Evolutionary conservation across 2,113 vertebrate species (phyloP).

Genomic region (Coptodon bakossiorum): DNA sequence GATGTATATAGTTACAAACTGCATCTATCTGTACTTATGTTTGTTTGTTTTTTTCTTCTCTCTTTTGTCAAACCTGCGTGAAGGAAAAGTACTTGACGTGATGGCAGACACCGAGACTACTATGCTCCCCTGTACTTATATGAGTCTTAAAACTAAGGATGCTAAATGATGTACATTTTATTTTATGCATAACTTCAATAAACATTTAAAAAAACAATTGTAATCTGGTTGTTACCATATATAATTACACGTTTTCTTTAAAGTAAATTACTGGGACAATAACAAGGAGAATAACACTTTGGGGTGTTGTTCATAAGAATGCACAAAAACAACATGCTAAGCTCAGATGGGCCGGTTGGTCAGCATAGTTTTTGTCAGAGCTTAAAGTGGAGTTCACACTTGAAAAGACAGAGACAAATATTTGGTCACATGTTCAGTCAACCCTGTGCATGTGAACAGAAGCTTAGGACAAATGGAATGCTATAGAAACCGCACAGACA

Average conservation of each 20-base stretch:
- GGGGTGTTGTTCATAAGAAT: not conserved
- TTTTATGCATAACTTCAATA: not conserved
- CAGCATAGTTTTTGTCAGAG: not conserved
- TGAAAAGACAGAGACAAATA: not conserved
- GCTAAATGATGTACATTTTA: not conserved
- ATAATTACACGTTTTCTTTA: not conserved
- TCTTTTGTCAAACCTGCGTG: not conserved
- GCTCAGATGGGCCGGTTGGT: not conserved
- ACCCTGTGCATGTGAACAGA: not conserved
- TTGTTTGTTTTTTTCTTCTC: not conserved
- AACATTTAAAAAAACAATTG: accelerated
- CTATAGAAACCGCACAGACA: not conserved
- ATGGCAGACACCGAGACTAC: accelerated
- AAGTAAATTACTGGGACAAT: not conserved
- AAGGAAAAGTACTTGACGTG: not conserved
- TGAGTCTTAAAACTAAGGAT: not conserved
- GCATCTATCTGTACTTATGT: not conserved
- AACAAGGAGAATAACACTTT: not conserved
- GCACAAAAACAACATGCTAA: not conserved
- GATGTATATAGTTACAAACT: not conserved
- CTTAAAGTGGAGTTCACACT: not conserved
- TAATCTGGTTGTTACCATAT: not conserved
- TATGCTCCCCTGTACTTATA: not conserved
- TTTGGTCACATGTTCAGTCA: not conserved
- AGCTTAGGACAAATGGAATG: not conserved